phyloP scores from a whole-genome alignment of 2,113 vertebrate species.

The Scopus umbretta region DNA sequence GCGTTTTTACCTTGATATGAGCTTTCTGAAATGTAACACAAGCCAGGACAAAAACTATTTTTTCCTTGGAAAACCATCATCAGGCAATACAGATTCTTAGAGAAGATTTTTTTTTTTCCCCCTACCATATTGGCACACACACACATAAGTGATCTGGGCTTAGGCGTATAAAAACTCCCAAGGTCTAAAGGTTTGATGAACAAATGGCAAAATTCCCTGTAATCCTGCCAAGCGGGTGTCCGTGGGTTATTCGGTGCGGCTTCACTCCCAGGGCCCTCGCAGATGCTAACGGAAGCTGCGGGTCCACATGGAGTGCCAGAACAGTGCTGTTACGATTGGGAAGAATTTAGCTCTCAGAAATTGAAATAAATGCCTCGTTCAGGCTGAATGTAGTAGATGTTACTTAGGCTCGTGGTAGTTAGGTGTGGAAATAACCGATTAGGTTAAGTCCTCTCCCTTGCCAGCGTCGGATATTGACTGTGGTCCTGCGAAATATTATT shows the following conservation, averaged over 20 bases:
- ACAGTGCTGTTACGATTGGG: fast-evolving
- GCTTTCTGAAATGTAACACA: background rate
- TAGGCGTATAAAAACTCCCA: background rate
- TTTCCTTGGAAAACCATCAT: background rate
- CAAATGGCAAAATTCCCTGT: background rate
- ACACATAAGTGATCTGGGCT: background rate
- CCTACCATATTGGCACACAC: no score
- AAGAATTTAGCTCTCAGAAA: background rate
- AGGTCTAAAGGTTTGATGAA: background rate
- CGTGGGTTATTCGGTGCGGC: background rate
- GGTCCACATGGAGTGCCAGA: background rate
- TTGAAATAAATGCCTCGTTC: background rate
- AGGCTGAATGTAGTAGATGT: background rate
- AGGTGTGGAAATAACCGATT: background rate
- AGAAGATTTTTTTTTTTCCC: background rate
- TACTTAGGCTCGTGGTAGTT: background rate
- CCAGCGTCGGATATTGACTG: background rate
- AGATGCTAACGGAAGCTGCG: background rate
- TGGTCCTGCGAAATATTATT: background rate
- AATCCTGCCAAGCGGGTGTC: background rate
- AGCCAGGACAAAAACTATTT: background rate
- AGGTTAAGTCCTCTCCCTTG: background rate
- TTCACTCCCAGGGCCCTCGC: background rate
- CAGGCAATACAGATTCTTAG: background rate
- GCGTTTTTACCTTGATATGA: background rate